phyloP scores from a whole-genome alignment of 37 sponge, comb jelly and placozoan genomes.

The Ianthella basta region DNA sequence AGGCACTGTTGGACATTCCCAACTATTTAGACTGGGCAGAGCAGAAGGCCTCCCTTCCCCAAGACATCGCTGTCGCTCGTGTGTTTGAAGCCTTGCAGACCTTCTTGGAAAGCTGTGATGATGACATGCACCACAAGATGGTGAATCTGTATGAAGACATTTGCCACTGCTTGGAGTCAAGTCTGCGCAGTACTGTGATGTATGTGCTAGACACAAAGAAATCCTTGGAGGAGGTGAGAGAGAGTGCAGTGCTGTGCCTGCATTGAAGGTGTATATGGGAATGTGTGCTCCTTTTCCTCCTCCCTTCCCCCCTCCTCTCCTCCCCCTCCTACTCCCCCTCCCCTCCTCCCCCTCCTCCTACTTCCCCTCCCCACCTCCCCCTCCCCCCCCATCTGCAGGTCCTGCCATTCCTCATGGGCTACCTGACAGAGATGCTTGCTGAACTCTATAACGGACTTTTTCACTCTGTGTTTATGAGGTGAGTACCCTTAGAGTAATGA shows the following conservation, averaged over 20 bases:
- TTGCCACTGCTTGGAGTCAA: background rate
- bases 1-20: background rate
- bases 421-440: conserved; percentile 28
- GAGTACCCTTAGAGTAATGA: too few species aligned
- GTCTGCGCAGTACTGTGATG: background rate
- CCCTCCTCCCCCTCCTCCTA: too few species aligned
- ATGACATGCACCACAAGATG: conserved; percentile 32
- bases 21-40: conserved; percentile 5
- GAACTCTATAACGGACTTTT: background rate
- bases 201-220: background rate
- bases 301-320: too few species aligned
- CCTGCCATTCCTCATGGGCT: background rate
- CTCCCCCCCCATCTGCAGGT: too few species aligned
- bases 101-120: background rate
- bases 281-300: too few species aligned
- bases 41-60: background rate
- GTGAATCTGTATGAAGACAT: background rate
- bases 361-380: too few species aligned
- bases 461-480: background rate
- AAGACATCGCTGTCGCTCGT: background rate
- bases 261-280: background rate
- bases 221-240: conserved; percentile 13
- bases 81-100: conserved; percentile 8
- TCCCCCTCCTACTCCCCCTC: too few species aligned
- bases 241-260: background rate